Evolutionary conservation across 2,113 vertebrate species (phyloP).

Genomic region (Pterophyllum scalare): DNA sequence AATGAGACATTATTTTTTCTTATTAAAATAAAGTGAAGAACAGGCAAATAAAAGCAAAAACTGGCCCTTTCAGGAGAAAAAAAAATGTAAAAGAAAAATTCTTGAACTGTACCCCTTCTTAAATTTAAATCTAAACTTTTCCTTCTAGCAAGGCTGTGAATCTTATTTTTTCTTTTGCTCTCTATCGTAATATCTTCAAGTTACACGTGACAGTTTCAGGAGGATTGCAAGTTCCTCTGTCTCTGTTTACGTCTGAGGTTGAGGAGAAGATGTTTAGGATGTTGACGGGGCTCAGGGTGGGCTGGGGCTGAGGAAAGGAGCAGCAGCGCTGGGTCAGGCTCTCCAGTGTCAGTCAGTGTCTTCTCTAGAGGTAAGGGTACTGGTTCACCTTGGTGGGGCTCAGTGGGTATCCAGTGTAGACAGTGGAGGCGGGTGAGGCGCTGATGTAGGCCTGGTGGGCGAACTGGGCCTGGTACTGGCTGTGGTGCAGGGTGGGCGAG

Average conservation of each 20-base stretch:
- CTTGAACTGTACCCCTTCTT: constrained; percentile 62
- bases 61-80: constrained; percentile 73
- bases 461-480: constrained; percentile 98
- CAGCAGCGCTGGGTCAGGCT: constrained; percentile 71
- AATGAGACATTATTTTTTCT: constrained; percentile 43
- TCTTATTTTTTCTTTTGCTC: constrained; percentile 61
- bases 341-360: constrained; percentile 82
- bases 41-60: constrained; percentile 60
- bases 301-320: constrained; percentile 49
- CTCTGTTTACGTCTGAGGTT: constrained; percentile 72
- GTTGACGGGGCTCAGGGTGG: constrained; percentile 30
- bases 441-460: constrained; percentile 99
- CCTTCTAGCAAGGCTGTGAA: constrained; percentile 57
- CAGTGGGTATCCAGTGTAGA: constrained; percentile 99
- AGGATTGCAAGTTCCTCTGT: constrained; percentile 78
- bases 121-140: constrained; percentile 50
- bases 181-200: constrained; percentile 80
- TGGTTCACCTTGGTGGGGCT: constrained; percentile 99
- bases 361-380: constrained; percentile 97
- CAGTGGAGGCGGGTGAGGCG: constrained; percentile 95
- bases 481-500: constrained; percentile 94
- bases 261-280: constrained; percentile 61
- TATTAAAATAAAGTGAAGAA: constrained; percentile 43
- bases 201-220: constrained; percentile 74
- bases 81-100: constrained; percentile 50